Conservation (phyloP, 2,113 vertebrate species). For the Alethe castanea region DNA sequence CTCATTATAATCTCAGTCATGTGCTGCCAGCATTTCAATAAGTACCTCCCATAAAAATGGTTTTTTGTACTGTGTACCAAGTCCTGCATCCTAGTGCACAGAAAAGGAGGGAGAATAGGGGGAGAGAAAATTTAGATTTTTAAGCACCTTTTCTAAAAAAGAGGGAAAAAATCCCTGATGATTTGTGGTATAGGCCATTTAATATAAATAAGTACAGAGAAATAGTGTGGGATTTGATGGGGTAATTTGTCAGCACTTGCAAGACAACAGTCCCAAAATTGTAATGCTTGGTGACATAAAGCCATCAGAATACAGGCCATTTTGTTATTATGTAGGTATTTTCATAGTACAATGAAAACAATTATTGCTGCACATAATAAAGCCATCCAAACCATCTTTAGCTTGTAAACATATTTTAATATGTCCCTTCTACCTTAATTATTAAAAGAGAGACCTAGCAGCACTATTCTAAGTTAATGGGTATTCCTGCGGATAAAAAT, state of each 20-base stretch:
- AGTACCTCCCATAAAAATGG: background rate
- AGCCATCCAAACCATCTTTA: background rate
- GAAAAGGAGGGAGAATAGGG: background rate
- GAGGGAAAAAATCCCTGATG: fast-evolving
- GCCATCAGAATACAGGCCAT: background rate
- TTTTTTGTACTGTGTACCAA: background rate
- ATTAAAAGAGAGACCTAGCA: background rate
- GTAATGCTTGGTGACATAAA: background rate
- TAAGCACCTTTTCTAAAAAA: background rate
- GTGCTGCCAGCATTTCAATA: background rate
- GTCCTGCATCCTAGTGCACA: background rate
- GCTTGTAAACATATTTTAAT: background rate
- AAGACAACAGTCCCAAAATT: background rate
- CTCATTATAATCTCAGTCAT: background rate
- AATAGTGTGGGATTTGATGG: background rate
- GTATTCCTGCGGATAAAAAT: background rate
- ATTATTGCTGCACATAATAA: background rate
- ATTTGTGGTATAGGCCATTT: background rate
- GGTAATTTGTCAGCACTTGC: background rate
- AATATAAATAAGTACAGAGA: background rate
- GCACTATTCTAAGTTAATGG: background rate
- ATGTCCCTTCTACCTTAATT: background rate
- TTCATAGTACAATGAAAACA: background rate
- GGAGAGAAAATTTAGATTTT: background rate
- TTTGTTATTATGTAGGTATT: background rate